Conservation (phyloP, 2,797 vertebrate species). For the Thunnus albacares region DNA sequence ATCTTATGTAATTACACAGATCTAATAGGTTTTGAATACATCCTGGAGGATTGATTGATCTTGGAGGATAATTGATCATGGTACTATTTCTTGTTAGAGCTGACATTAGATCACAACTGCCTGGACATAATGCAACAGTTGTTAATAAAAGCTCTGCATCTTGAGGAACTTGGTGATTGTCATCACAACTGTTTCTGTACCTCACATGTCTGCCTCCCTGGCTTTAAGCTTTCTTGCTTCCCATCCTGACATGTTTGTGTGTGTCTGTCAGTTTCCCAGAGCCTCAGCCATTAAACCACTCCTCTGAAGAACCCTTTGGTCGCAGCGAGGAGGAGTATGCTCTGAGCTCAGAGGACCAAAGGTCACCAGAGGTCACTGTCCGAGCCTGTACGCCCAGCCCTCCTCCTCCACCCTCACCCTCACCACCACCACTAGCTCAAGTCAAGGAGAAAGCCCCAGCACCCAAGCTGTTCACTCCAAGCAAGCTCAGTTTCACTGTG, state of each 20-base stretch:
- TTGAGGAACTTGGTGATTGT: neutral
- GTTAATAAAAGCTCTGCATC: too few species aligned
- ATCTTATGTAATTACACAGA: too few species aligned
- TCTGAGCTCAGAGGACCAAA: slow-evolving; percentile 62
- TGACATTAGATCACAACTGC: neutral
- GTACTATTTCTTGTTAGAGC: neutral
- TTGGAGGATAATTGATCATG: neutral
- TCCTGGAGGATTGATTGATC: neutral
- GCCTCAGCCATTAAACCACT: slow-evolving; percentile 49
- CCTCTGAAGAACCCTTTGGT: slow-evolving; percentile 49
- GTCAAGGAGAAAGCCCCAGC: slow-evolving; percentile 49
- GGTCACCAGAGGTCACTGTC: slow-evolving; percentile 55
- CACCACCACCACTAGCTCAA: slow-evolving; percentile 26
- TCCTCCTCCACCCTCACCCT: slow-evolving; percentile 51
- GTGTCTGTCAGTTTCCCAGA: slow-evolving; percentile 65
- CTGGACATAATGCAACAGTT: neutral
- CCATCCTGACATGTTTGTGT: neutral
- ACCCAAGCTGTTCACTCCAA: slow-evolving; percentile 75
- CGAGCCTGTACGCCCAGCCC: slow-evolving; percentile 58
- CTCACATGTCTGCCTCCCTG: neutral
- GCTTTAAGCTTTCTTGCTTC: neutral
- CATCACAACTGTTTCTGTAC: neutral
- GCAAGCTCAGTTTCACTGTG: slow-evolving; percentile 77
- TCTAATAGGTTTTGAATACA: neutral
- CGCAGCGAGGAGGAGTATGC: slow-evolving; percentile 57